Conservation (phyloP, 2,797 vertebrate genomes). For the Iguana delicatissima region DNA sequence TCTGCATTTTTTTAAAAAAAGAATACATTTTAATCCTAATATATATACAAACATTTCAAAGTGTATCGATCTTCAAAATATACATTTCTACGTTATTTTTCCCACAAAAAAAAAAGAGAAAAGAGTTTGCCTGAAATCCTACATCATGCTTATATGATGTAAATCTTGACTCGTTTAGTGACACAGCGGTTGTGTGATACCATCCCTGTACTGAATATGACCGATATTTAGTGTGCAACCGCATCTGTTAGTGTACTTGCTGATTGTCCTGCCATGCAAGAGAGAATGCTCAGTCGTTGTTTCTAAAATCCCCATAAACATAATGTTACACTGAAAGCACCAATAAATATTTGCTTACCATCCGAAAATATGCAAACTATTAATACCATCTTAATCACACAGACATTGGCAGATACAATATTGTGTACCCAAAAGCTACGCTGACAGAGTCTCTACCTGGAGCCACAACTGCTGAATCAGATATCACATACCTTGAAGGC, state of each 20-base stretch:
- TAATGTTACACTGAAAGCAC: too few relatives aligned
- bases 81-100: neutral
- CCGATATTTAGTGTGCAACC: too few relatives aligned
- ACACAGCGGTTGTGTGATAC: too few relatives aligned
- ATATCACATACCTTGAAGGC: too few relatives aligned
- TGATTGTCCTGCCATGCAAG: too few relatives aligned
- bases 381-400: neutral
- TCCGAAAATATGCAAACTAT: neutral
- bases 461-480: neutral
- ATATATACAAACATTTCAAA: neutral
- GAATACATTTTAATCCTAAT: neutral
- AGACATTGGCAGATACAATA: neutral
- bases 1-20: neutral
- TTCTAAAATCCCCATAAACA: neutral
- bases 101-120: too few relatives aligned
- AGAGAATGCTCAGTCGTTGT: too few relatives aligned
- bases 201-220: neutral
- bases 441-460: neutral
- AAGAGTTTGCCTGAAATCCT: too few relatives aligned
- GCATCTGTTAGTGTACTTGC: too few relatives aligned
- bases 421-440: neutral
- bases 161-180: neutral
- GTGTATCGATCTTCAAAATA: too few relatives aligned
- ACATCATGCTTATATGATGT: neutral
- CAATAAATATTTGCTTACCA: too few relatives aligned